Percentiles rank a stretch among this genome's conserved stretches.
phyloP scores from a whole-genome alignment of 2,797 vertebrate species.

The Oreochromis mossambicus region DNA sequence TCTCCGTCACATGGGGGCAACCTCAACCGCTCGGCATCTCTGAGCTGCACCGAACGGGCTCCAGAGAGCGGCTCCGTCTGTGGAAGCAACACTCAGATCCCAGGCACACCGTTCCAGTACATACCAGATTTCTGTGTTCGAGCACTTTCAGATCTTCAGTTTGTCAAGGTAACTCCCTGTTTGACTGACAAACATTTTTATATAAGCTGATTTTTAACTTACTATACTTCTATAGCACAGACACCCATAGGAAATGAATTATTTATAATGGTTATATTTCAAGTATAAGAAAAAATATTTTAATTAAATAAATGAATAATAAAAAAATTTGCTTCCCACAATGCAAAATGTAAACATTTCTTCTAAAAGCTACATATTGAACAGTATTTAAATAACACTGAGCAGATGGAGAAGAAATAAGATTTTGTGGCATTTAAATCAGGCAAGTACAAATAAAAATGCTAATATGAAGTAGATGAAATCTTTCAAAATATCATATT shows the following conservation, averaged over 20 bases:
- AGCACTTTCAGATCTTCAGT: constrained; percentile 88
- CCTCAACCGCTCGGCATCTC: constrained; percentile 89
- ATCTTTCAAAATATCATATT: not conserved
- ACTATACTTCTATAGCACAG: not conserved
- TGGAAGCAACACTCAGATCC: constrained; percentile 83
- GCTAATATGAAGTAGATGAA: not conserved
- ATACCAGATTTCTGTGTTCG: constrained; percentile 92
- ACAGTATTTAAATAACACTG: not conserved
- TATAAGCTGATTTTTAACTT: not conserved
- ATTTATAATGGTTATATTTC: not conserved
- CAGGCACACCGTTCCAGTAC: constrained; percentile 77
- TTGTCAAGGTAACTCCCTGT: constrained; percentile 82
- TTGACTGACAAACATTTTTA: not conserved
- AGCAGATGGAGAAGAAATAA: not conserved
- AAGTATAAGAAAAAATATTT: not conserved
- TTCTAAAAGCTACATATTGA: not conserved
- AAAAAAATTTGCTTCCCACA: not conserved
- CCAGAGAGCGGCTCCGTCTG: constrained; percentile 68
- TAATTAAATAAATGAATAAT: not conserved
- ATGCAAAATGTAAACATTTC: not conserved
- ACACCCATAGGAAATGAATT: not conserved
- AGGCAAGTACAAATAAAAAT: not conserved
- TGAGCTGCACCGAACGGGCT: constrained; percentile 83
- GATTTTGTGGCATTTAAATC: not conserved
- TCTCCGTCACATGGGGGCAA: constrained; percentile 83